Evolutionary conservation across 2,888 invertebrate species (phyloP), one percentile per base, ranked within the genome.

Genomic region (Ophion slaviceki): DNA sequence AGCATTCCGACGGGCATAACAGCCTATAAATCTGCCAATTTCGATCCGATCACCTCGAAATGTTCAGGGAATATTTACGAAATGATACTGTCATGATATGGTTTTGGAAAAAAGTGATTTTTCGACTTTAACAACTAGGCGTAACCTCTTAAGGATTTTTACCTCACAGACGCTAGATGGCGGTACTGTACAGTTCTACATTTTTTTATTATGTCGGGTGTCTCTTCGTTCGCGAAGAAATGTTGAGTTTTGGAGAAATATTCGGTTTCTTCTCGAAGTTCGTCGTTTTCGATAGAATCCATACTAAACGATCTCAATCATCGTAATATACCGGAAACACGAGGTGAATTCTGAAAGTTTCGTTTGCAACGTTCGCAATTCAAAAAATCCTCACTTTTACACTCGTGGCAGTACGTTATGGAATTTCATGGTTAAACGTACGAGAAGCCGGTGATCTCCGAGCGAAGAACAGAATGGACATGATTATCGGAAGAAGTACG

Each of bases 401-500:
- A 70, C 47, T 76, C 40, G 28, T 45, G 59, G n/a, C 40, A 66
- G 80, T n/a, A 74, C 57, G 70, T 71, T 57, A 36, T 57, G 74
- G 14, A 20, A 78, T 81, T 85, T 86, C 32, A 84, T 74, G 86
- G 86, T 86, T 86, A 86, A 86, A 66, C 80, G 59, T 71, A 64
- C 53, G 62, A 61, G 59, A 32, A 61, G 67, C 68, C 72, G 77
- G 75, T 80, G 47, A 59, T 45, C 11, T 78, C 45, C 11, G 7
- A 14, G 5, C 7, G 32, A 24, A 67, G 14, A 11, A 24, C 77
- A 90, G 86, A 82, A 91, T 92, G 91, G 90, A 90, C 67, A 68
- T 89, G 36, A 78, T 91, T 32, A 82, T 91, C 32, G 81, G 83
- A n/a, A 89, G 90, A n/a, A 88, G 88, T 47, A 17, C 87, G 17